These are phyloP conservation scores for Ciconia boyciana DNA, from an alignment of 2,113 vertebrate genomes.

Conservation along the genomic window DNA sequence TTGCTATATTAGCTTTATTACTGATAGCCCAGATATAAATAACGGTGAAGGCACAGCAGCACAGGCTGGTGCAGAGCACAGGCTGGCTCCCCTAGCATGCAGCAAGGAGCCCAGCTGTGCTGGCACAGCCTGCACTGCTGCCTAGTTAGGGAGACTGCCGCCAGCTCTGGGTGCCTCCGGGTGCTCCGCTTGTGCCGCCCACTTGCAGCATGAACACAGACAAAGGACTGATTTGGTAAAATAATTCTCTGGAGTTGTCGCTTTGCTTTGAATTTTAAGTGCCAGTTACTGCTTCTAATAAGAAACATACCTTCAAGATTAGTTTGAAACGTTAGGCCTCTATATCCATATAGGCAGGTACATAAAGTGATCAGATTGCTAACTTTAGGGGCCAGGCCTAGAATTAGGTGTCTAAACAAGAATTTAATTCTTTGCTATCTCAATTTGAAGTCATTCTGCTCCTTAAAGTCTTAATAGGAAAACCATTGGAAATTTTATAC, in stretches of 20 bases:
- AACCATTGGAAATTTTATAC: not conserved
- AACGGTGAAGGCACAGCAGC: not conserved
- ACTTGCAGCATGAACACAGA: accelerated
- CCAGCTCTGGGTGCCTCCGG: not conserved
- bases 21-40: not conserved
- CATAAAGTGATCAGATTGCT: not conserved
- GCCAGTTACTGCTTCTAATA: not conserved
- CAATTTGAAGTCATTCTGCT: not conserved
- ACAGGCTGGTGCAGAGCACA: not conserved
- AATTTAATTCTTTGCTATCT: not conserved
- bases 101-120: not conserved
- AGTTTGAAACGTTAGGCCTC: not conserved
- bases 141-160: accelerated
- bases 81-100: not conserved
- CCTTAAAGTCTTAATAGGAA: not conserved
- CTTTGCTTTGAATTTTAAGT: not conserved
- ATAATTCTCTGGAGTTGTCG: not conserved
- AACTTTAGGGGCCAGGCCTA: not conserved
- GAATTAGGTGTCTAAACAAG: not conserved
- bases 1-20: not conserved
- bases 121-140: accelerated
- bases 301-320: not conserved
- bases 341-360: accelerated
- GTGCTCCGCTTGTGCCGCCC: not conserved
- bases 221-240: not conserved